Conservation (phyloP, 1,140 invertebrate species). For the Hypsibius dujardini region DNA sequence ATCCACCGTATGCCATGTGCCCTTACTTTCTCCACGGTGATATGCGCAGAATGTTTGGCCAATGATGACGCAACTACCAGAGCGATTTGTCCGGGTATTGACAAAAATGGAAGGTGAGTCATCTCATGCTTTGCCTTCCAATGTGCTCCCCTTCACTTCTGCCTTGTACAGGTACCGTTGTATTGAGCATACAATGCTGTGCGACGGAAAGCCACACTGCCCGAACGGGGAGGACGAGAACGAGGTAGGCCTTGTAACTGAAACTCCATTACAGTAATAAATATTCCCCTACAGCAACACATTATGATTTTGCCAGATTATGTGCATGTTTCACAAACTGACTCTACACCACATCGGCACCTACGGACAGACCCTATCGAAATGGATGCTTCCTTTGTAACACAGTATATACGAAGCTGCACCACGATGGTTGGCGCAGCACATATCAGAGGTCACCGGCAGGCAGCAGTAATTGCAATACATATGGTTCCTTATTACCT, state of each 20-base stretch:
- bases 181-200: conserved; percentile 84
- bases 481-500: too few relatives aligned
- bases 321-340: conserved; percentile 94
- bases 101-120: conserved; percentile 51
- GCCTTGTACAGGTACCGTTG: conserved; percentile 49
- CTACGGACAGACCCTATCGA: not conserved
- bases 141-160: too few relatives aligned
- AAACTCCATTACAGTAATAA: not conserved
- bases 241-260: conserved; percentile 24
- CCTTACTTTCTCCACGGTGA: too few relatives aligned
- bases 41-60: conserved; percentile 62
- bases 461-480: too few relatives aligned
- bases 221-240: conserved; percentile 80
- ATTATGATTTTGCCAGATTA: conserved; percentile 36
- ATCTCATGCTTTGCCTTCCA: not conserved
- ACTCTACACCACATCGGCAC: conserved; percentile 8
- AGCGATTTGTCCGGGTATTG: conserved; percentile 76
- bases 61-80: conserved; percentile 79
- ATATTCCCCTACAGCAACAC: too few relatives aligned
- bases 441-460: too few relatives aligned
- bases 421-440: too few relatives aligned
- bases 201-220: conserved; percentile 83
- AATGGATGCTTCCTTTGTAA: not conserved
- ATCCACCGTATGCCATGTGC: too few relatives aligned
- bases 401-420: too few relatives aligned